A percentile compares a stretch with the other conserved stretches of the same genome.
Evolutionary conservation across 2,888 invertebrate genomes (phyloP).

Genomic region (Villa cingulata): DNA sequence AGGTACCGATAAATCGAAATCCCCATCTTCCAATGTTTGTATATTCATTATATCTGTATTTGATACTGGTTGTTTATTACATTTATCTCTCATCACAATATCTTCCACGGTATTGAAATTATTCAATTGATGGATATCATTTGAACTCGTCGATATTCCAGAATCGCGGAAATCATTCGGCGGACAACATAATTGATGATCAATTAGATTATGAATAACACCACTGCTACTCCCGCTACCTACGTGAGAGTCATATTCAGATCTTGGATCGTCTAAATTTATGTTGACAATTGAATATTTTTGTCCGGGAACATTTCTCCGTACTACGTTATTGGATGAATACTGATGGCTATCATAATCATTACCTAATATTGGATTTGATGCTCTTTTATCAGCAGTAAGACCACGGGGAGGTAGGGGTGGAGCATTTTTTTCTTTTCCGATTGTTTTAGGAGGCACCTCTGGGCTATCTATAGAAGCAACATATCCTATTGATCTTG

Average conservation of each 20-base stretch:
- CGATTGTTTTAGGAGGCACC: slow-evolving; percentile 40
- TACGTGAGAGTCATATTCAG: slow-evolving; percentile 24
- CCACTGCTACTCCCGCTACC: slow-evolving; percentile 4
- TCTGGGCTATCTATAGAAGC: slow-evolving; percentile 32
- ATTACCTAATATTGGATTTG: slow-evolving; percentile 32
- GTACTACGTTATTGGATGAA: not conserved
- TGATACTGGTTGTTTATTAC: slow-evolving; percentile 9
- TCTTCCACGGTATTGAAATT: slow-evolving; percentile 23
- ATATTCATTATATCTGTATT: slow-evolving; percentile 12
- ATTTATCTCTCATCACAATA: slow-evolving; percentile 1
- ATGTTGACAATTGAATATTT: slow-evolving; percentile 39
- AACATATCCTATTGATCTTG: slow-evolving; percentile 45
- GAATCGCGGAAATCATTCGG: slow-evolving; percentile 35
- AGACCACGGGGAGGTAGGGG: slow-evolving; percentile 70
- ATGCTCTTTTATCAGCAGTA: slow-evolving; percentile 35
- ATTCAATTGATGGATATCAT: slow-evolving; percentile 29
- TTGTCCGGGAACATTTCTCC: slow-evolving; percentile 15
- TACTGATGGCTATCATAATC: slow-evolving; percentile 26
- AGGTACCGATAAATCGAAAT: slow-evolving; percentile 15
- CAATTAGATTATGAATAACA: too few relatives aligned
- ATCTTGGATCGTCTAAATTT: slow-evolving; percentile 37
- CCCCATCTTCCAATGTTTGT: not conserved
- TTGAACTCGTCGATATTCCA: slow-evolving; percentile 35
- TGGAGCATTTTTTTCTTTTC: slow-evolving; percentile 43
- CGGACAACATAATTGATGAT: slow-evolving; percentile 15